phyloP scores from a whole-genome alignment of 2,888 invertebrate species.

The Lasioglossum vierecki region DNA sequence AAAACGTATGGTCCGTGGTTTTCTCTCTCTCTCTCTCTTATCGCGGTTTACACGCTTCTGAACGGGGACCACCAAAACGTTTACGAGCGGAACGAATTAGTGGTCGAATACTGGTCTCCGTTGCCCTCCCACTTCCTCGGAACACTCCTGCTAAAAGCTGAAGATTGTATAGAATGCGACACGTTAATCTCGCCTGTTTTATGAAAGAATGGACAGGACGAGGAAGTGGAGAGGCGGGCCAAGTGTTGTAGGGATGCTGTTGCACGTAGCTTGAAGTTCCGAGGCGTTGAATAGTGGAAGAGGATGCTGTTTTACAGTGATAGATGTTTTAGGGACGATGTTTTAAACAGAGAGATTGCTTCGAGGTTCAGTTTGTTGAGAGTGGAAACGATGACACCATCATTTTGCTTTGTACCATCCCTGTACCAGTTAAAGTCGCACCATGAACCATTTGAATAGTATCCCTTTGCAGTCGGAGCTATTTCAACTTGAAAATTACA shows the following conservation, averaged over 20 bases:
- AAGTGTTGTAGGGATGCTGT: background rate
- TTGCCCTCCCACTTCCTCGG: conserved; percentile 13
- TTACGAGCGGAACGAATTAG: conserved; percentile 71
- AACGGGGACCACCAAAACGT: conserved; percentile 35
- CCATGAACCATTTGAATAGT: too few species aligned
- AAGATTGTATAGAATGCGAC: background rate
- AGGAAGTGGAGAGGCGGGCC: background rate
- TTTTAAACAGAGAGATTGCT: background rate
- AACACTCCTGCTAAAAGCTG: background rate
- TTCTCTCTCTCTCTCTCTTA: background rate
- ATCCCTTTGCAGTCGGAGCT: too few species aligned
- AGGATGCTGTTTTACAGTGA: background rate
- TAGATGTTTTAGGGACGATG: background rate
- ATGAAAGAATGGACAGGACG: background rate
- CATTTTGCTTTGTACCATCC: background rate
- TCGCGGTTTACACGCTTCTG: conserved; percentile 28
- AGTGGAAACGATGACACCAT: background rate
- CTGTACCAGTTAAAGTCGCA: too few species aligned
- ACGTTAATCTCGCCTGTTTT: conserved; percentile 4
- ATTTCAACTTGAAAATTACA: too few species aligned
- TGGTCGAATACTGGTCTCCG: conserved; percentile 13
- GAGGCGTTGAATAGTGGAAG: background rate
- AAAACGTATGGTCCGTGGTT: conserved; percentile 38
- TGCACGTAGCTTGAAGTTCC: background rate
- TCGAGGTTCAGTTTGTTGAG: background rate